phyloP scores from a whole-genome alignment of 1,140 invertebrate species.

The Subanguina moxae region DNA sequence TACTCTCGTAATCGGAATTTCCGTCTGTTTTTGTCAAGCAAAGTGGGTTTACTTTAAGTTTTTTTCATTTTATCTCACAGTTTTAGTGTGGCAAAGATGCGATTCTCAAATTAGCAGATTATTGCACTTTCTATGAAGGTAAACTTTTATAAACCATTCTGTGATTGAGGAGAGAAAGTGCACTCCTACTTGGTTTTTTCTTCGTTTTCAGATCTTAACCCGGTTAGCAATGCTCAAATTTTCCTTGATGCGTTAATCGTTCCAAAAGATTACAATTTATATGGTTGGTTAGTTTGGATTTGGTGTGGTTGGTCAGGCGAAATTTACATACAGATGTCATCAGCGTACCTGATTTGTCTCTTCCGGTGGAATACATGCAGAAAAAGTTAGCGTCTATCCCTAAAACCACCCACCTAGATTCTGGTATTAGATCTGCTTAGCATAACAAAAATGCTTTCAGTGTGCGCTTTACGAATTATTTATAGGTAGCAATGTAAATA shows the following conservation, averaged over 20 bases:
- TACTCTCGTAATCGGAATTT: constrained; percentile 5
- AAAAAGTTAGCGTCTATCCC: no score
- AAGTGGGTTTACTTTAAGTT: no score
- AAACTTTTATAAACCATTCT: no score
- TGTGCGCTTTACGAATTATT: no score
- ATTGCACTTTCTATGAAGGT: constrained; percentile 3
- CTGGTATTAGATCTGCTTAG: no score
- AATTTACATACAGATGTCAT: constrained; percentile 4
- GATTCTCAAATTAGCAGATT: constrained; percentile 1
- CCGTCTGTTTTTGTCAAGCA: constrained; percentile 7
- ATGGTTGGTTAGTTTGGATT: not conserved
- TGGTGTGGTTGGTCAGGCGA: not conserved
- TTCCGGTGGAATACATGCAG: not conserved
- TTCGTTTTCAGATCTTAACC: constrained; percentile 5
- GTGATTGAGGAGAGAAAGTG: no score
- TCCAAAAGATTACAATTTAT: not conserved
- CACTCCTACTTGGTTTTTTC: not conserved
- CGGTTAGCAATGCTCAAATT: constrained; percentile 10
- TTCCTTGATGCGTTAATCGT: constrained; percentile 7
- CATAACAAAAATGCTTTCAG: no score
- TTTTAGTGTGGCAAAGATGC: not conserved
- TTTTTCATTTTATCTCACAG: no score
- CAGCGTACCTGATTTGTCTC: not conserved
- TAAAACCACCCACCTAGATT: no score
- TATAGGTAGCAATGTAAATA: not conserved